Evolutionary conservation across 2,888 invertebrate genomes (phyloP).

Genomic region (Drosophila subsilvestris): DNA sequence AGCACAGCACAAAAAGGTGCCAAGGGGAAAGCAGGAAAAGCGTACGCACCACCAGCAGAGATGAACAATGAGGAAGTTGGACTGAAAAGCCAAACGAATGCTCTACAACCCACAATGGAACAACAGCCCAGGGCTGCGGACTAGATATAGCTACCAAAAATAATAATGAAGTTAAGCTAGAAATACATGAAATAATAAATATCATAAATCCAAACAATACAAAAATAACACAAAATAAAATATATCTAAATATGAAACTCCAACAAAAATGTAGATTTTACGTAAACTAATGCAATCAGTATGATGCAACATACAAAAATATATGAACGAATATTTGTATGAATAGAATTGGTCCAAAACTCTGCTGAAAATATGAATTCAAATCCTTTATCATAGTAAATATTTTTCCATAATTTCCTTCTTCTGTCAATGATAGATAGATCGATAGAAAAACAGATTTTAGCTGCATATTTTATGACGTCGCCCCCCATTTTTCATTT

Average conservation of each 20-base stretch:
- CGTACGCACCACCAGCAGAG: conserved; percentile 4
- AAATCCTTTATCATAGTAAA: too few relatives aligned
- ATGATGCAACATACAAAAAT: background rate
- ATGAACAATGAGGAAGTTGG: conserved; percentile 32
- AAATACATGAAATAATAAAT: background rate
- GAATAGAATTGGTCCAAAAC: background rate
- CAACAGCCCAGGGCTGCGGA: background rate
- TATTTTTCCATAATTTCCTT: background rate
- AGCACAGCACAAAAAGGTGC: conserved; percentile 10
- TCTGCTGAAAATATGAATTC: too few relatives aligned
- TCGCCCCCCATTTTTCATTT: background rate
- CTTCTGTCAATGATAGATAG: background rate
- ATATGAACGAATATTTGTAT: background rate
- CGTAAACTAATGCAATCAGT: background rate
- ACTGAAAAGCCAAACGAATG: conserved; percentile 31
- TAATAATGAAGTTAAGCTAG: too few relatives aligned
- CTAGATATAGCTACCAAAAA: background rate
- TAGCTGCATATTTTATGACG: too few relatives aligned
- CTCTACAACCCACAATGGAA: conserved; percentile 20
- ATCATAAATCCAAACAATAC: background rate
- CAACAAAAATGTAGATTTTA: background rate
- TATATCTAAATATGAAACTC: background rate
- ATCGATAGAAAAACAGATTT: background rate
- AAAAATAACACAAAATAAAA: background rate
- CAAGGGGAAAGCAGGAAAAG: conserved; percentile 7